Base-by-base conservation (phyloP, 2,113 vertebrate genomes). In the Andinoacara biseriatus region DNA sequence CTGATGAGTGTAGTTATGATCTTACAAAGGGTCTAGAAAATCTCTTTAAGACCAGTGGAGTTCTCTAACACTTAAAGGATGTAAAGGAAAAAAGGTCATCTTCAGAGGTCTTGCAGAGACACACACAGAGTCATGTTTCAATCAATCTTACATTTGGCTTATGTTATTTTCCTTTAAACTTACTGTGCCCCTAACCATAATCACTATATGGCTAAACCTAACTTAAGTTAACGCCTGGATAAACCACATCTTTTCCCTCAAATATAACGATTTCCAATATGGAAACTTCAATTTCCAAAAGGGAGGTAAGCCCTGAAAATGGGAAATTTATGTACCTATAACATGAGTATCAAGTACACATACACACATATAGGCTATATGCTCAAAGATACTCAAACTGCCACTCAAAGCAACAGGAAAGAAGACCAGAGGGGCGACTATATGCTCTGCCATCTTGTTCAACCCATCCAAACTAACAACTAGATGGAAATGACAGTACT, bases 401-500 rank as follows among this genome's bases (percentile, higher is more conserved):
- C 61, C 38, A 67, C 52, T 43, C 40, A 63, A 40, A 57, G 58
- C 46, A 82, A 43, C 31, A 59, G 56, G 8, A 84, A 83, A 35
- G 57, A 74, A 58, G 15, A 80, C 24, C 76, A 78, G 26, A 74
- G 40, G 69, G 31, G 63, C 1, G 10, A 18, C 61, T 69, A 9
- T 83, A 83, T 61, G 18, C 29, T 78, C 65, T 87, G 74, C 81
- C 63, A 81, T 78, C 58, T 60, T 49, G 43, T 67, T 83, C 59
- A 87, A 59, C 40, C 56, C 74, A 59, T 78, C 63, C 75, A 80
- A 81, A 52, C 58, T 54, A 80, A 80, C 61, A 79, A 82, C 74
- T 74, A 78, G 60, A 83, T 80, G 22, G 67, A 17, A 82, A 61
- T 4, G 78, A 86, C 84, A 86, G 81, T 46, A 67, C 56, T 78